These are phyloP conservation scores for Heloderma charlesbogerti DNA, from an alignment of 2,113 vertebrate genomes.

Conservation along the genomic window DNA sequence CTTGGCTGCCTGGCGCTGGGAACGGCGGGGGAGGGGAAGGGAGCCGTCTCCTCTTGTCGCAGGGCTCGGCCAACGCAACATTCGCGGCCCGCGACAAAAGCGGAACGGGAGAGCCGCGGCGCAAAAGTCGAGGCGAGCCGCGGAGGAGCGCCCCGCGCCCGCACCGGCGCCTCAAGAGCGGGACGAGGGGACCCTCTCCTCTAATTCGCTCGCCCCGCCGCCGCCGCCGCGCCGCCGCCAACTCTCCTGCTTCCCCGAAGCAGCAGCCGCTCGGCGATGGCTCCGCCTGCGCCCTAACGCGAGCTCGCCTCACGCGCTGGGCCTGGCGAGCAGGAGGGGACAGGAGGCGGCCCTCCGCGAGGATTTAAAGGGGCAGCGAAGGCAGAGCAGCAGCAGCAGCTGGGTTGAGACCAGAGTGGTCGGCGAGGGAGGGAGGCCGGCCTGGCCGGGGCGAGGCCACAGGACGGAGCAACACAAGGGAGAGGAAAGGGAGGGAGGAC, in stretches of 20 bases:
- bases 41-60: conserved; percentile 27
- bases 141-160: not conserved
- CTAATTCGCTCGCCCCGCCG: no score
- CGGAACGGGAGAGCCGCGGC: conserved; percentile 30
- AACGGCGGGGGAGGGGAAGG: not conserved
- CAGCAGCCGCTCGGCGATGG: not conserved
- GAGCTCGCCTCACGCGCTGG: not conserved
- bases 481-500: not conserved
- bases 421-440: no score
- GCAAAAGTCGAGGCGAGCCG: not conserved
- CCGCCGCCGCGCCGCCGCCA: not conserved
- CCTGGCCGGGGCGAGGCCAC: not conserved
- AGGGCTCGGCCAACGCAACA: conserved; percentile 46
- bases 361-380: conserved; percentile 62
- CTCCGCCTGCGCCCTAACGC: conserved; percentile 49
- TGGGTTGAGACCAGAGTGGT: no score
- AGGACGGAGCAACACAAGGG: not conserved
- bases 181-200: not conserved
- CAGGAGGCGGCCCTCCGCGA: not conserved
- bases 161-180: not conserved
- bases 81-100: conserved; percentile 46
- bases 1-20: conserved; percentile 37
- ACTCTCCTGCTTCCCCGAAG: not conserved
- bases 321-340: not conserved
- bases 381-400: not conserved